phyloP scores from a whole-genome alignment of 2,797 vertebrate genomes.

The Sitta carolinensis region DNA sequence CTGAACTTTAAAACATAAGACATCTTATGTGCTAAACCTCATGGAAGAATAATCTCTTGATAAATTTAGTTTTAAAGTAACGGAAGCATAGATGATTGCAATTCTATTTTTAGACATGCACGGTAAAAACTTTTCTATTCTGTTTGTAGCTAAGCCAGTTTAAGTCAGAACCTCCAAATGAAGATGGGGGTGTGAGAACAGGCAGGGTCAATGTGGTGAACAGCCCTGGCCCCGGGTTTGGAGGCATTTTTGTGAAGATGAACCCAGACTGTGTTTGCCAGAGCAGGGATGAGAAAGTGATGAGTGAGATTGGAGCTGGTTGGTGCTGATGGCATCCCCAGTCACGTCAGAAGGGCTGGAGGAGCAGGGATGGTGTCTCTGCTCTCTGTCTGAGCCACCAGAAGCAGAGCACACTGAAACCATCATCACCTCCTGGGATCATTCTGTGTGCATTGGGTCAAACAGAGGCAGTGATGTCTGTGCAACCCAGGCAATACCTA shows the following conservation, averaged over 20 bases:
- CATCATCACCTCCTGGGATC: background rate
- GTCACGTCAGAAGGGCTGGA: fast-evolving
- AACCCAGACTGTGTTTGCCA: background rate
- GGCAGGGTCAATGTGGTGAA: background rate
- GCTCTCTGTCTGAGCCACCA: background rate
- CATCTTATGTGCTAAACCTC: slow-evolving; percentile 41
- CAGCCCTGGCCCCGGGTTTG: background rate
- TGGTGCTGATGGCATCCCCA: background rate
- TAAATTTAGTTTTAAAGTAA: slow-evolving; percentile 57
- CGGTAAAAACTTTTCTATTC: background rate
- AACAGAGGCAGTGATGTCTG: background rate
- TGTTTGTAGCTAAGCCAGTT: background rate
- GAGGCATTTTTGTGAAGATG: background rate
- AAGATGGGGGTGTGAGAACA: background rate
- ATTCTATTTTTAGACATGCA: slow-evolving; percentile 33
- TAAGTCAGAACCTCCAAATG: background rate
- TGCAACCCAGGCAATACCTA: background rate
- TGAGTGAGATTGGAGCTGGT: background rate
- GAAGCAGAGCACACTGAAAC: background rate
- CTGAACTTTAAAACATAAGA: slow-evolving; percentile 53
- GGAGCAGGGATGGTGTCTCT: background rate
- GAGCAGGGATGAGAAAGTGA: background rate
- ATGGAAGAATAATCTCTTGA: slow-evolving; percentile 55
- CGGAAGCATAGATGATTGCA: slow-evolving; percentile 53
- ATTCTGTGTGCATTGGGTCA: background rate